phyloP scores from a whole-genome alignment of 2,797 vertebrate species.

The Erethizon dorsatum region DNA sequence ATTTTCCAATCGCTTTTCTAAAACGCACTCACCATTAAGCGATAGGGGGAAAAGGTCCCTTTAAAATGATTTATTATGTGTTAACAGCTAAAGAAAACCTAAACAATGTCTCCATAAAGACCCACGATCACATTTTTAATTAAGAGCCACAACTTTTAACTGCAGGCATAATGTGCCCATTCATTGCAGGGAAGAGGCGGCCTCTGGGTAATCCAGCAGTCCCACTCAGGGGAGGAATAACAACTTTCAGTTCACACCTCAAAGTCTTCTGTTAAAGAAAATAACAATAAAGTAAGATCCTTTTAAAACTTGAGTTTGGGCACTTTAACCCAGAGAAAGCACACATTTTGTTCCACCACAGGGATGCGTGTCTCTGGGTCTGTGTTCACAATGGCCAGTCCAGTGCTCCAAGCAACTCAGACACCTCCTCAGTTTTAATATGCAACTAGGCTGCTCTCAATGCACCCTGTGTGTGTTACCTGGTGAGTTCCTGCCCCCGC shows the following conservation, averaged over 20 bases:
- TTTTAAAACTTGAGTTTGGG: not conserved
- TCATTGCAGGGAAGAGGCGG: slow-evolving; percentile 67
- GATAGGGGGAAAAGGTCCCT: slow-evolving; percentile 52
- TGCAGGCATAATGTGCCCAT: slow-evolving; percentile 85
- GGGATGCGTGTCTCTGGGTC: not conserved
- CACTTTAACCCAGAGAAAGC: slow-evolving; percentile 69
- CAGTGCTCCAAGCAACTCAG: slow-evolving; percentile 33
- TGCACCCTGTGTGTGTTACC: not conserved
- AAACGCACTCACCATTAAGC: slow-evolving; percentile 75
- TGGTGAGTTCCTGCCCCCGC: not conserved
- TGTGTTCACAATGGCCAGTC: slow-evolving; percentile 66
- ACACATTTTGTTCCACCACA: slow-evolving; percentile 67
- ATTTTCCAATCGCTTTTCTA: slow-evolving; percentile 79
- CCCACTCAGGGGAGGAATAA: slow-evolving; percentile 77
- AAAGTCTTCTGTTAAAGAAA: slow-evolving; percentile 81
- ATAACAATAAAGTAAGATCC: slow-evolving; percentile 82
- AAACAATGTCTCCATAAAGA: slow-evolving; percentile 85
- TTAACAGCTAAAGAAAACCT: slow-evolving; percentile 88
- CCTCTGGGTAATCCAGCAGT: slow-evolving; percentile 67
- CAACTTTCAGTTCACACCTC: slow-evolving; percentile 71
- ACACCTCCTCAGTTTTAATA: slow-evolving; percentile 53
- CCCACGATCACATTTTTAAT: slow-evolving; percentile 87
- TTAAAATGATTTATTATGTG: slow-evolving; percentile 85
- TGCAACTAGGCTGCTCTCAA: slow-evolving; percentile 20
- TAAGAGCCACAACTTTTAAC: slow-evolving; percentile 85